Evolutionary conservation across 2,113 vertebrate species (phyloP).

Genomic region (Nicator chloris): DNA sequence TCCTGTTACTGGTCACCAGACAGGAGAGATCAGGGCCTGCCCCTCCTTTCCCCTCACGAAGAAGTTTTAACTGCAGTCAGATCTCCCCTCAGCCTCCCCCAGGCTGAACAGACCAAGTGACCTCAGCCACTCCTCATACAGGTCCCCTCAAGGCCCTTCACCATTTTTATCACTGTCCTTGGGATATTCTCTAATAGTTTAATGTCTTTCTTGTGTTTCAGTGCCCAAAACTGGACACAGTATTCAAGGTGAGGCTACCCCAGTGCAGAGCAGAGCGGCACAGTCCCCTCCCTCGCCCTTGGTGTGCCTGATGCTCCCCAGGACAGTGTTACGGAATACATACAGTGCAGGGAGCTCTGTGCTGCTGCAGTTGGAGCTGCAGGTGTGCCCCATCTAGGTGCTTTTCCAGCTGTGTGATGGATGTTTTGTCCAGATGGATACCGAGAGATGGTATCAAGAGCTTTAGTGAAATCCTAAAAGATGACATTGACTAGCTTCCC

Average conservation of each 20-base stretch:
- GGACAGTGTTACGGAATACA: too few species aligned
- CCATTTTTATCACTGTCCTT: background rate
- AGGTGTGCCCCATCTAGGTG: background rate
- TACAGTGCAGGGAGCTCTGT: background rate
- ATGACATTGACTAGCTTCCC: background rate
- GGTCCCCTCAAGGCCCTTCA: background rate
- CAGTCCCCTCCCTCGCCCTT: background rate
- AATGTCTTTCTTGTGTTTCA: background rate
- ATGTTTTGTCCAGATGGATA: background rate
- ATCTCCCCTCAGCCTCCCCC: background rate
- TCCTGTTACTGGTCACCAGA: background rate
- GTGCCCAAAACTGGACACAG: background rate
- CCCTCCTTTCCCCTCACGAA: rapidly evolving
- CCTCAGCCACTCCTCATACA: rapidly evolving
- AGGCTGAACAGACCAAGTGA: background rate
- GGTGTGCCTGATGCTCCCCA: background rate
- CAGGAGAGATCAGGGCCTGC: background rate
- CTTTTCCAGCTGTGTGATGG: background rate
- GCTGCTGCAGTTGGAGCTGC: background rate
- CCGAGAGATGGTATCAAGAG: background rate
- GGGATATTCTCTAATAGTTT: background rate
- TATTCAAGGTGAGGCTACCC: background rate
- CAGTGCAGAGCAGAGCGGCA: background rate
- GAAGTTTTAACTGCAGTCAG: rapidly evolving
- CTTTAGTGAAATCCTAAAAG: background rate